phyloP scores from a whole-genome alignment of 2,888 invertebrate species.

The Gymnocheta viridis region DNA sequence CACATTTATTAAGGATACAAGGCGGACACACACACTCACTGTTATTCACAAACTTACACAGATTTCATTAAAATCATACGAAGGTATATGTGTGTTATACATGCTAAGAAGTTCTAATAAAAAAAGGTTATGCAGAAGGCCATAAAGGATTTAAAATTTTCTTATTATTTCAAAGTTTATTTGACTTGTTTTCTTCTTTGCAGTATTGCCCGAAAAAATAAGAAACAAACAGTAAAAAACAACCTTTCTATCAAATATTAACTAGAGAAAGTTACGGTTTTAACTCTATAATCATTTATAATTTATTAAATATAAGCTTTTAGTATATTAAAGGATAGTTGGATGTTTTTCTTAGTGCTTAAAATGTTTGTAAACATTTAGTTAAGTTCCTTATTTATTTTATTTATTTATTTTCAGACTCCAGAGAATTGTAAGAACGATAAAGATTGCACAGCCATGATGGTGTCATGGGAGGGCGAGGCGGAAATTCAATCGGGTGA shows the following conservation, averaged over 20 bases:
- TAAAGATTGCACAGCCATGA: constrained; percentile 84
- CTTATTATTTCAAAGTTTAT: constrained; percentile 2
- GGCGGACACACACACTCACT: background rate
- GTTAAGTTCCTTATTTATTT: constrained; percentile 7
- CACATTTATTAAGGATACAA: background rate
- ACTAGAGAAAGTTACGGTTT: background rate
- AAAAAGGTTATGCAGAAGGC: constrained; percentile 23
- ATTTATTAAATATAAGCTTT: constrained; percentile 12
- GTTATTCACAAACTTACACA: background rate
- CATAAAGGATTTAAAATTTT: constrained; percentile 39
- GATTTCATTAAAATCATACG: background rate
- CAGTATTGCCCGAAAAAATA: background rate
- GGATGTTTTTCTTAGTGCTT: background rate
- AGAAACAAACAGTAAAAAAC: background rate
- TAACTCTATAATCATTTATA: background rate
- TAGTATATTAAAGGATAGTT: background rate
- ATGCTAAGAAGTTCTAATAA: constrained; percentile 38
- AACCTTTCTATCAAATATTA: background rate
- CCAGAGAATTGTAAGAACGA: constrained; percentile 81
- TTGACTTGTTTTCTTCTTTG: background rate
- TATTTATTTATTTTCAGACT: constrained; percentile 74
- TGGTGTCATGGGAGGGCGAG: constrained; percentile 86
- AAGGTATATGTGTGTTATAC: background rate
- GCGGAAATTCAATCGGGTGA: constrained; percentile 88
- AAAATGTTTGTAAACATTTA: background rate